Evolutionary conservation across 2,888 invertebrate species (phyloP), one percentile per base, ranked within the genome.

Genomic region (Octodonta nipae): DNA sequence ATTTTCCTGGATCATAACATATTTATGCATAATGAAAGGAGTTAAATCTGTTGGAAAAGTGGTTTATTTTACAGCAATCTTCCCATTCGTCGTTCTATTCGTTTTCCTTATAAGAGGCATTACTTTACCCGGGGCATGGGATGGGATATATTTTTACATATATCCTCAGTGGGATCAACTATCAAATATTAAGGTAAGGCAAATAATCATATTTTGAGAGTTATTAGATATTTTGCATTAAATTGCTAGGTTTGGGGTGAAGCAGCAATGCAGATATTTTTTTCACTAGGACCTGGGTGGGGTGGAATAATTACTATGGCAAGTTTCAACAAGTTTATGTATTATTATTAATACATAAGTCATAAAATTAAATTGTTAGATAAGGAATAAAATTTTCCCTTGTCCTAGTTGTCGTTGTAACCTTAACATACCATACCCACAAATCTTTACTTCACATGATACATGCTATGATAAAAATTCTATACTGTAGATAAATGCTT

Each of bases 231-330:
- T 20, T 6, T 20, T 7, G n/a, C 20, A n/a, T 20, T 20, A 7
- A n/a, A 7, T 40, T 47, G 44, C 24, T 50, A 84, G 84, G 80
- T 89, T 3, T 91, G 91, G 91, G 79, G 83, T 1, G 88, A 89
- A 58, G 91, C 91, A 1, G 86, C 87, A 0, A 77, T 86, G n/a
- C 89, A 91, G 62, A 80, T 91, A 43, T 88, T 91, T 61, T 91
- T 80, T 56, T 88, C 89, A 0, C 72, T 91, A 11, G 89, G 89
- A 2, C 83, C 85, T 1, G 85, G 85, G 4, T 84, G 84, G 78
- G 86, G 86, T 25, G 83, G 84, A 5, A 73, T 87, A 33, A 69
- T 85, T 33, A 82, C 82, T 54, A 82, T 84, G 79, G 80, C 85
- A 16, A 86, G 86, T 55, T 87, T 78, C 54, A 86, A 84, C 58